Evolutionary conservation across 2,797 vertebrate species (phyloP).

Genomic region (Lerista edwardsae): DNA sequence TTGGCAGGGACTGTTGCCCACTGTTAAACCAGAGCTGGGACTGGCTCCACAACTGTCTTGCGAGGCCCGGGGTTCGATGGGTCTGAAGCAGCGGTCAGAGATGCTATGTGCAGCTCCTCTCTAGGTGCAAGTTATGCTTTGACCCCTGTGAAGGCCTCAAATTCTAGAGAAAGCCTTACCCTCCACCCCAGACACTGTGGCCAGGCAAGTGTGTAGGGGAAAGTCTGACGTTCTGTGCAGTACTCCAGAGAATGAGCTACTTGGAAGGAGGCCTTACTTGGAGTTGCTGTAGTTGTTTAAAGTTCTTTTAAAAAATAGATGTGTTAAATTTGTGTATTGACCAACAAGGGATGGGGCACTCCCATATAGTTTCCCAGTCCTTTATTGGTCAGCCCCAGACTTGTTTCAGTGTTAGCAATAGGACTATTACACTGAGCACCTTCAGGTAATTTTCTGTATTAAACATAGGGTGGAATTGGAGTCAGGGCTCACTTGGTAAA

Average conservation of each 20-base stretch:
- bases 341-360: not conserved
- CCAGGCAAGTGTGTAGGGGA: not conserved
- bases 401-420: not conserved
- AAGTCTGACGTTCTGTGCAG: not conserved
- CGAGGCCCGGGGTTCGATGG: slow-evolving; percentile 57
- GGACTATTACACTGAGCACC: no score
- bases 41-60: slow-evolving; percentile 52
- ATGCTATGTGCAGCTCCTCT: not conserved
- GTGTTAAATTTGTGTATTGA: not conserved
- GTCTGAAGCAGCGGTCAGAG: not conserved
- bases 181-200: not conserved
- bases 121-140: accelerated
- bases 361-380: not conserved
- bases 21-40: slow-evolving; percentile 61
- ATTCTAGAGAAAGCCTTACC: not conserved
- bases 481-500: not conserved
- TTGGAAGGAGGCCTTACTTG: not conserved
- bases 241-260: not conserved
- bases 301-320: not conserved
- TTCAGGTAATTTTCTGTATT: not conserved
- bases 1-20: slow-evolving; percentile 62
- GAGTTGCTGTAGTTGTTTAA: no score
- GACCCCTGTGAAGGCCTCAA: not conserved
- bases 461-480: not conserved
- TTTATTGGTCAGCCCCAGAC: not conserved